phyloP scores from a whole-genome alignment of 37 sponge, comb jelly and placozoan genomes.

The Cladorhizidae sp. region DNA sequence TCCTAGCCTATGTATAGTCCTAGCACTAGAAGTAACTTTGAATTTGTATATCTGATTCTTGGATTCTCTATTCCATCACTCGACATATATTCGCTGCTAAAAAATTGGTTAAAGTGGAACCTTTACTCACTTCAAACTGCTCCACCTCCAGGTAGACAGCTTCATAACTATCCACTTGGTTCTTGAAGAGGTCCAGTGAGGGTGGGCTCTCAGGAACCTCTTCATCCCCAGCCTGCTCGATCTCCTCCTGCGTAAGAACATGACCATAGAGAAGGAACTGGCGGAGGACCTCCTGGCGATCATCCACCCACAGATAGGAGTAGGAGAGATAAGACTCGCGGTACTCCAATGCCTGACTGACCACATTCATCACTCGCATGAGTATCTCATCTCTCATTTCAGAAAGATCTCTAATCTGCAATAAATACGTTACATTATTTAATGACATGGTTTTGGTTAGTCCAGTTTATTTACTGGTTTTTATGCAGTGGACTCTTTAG shows the following conservation, averaged over 20 bases:
- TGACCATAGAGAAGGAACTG: conserved; percentile 97
- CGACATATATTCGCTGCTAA: background rate
- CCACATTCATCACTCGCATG: conserved; percentile 31
- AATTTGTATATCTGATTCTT: too few species aligned
- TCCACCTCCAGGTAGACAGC: conserved; percentile 78
- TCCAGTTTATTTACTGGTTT: too few species aligned
- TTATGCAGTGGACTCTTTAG: too few species aligned
- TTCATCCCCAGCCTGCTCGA: conserved; percentile 83
- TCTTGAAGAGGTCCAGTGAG: conserved; percentile 87
- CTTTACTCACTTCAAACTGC: conserved; percentile 52
- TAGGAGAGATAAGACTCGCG: conserved; percentile 77
- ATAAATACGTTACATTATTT: too few species aligned
- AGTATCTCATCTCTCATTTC: conserved; percentile 91
- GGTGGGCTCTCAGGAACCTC: conserved; percentile 93
- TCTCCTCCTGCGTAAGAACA: conserved; percentile 72
- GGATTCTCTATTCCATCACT: background rate
- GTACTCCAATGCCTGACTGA: conserved; percentile 62
- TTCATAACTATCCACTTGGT: conserved; percentile 61
- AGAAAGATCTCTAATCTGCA: conserved; percentile 90
- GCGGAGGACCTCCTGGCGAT: conserved; percentile 90
- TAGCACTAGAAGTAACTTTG: too few species aligned
- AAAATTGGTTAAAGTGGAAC: background rate
- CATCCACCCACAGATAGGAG: conserved; percentile 95
- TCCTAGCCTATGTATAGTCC: too few species aligned
- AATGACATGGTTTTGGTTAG: too few species aligned